Base-by-base conservation (phyloP, 1,140 invertebrate species). In the Zaprionus taronus region DNA sequence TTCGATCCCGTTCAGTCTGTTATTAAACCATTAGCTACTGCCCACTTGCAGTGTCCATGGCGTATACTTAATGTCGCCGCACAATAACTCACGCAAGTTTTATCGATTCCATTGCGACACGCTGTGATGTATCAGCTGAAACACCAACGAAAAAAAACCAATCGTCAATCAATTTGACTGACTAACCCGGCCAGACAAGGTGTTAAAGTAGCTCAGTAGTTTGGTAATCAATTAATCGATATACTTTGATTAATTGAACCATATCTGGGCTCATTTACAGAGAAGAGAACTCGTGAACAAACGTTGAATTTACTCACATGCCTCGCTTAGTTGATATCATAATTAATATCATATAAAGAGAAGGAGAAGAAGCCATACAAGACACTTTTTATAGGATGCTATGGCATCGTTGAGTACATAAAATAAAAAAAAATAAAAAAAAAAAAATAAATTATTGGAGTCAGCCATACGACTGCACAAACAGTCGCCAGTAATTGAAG, bases 51-150 rank as follows among this genome's bases (percentile, higher is more conserved):
- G 20, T 9, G 17, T 7, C 12, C 20, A 15, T 14, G 67, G 22
- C 57, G 55, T 61, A 36, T 61, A 60, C 66, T 68, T 36, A 36
- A 60, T 57, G n/a, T 56, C 26, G 38, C 14, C 55, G 44, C n/a
- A 49, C 55, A 49, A 20, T 41, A 20, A 49, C 55, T 68, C 55
- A 60, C 15, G 31, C 55, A 49, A 17, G 20, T 58, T 55, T 66
- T 41, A 58, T 22, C 56, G 17, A 49, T 49, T 22, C 17, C 44
- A 9, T 2, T 47, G 5, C 36, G 14, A 15, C 5, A 4, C 38
- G 31, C 31, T 11, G 31, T 34, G 31, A 34, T 11, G 15, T 41
- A 41, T 41, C 38, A n/a, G 38, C 15, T 41, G 20, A 49, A 49
- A 49, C 22, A 49, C 17, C 17, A 11, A 49, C 17, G 0, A 7